Percentiles rank a stretch among this genome's conserved stretches.
phyloP scores from a whole-genome alignment of 1,140 invertebrate genomes.

The Mamestra configurata region DNA sequence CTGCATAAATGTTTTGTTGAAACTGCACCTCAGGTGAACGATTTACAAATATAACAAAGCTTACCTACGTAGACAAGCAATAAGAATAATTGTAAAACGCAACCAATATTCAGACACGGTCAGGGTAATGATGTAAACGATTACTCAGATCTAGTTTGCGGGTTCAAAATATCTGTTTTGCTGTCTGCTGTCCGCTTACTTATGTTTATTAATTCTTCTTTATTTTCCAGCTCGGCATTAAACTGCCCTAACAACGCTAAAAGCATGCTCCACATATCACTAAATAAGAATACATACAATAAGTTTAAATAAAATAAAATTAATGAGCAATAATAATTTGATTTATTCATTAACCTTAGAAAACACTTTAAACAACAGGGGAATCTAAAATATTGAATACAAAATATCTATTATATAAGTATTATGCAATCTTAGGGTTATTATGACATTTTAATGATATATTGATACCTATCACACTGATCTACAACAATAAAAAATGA shows the following conservation, averaged over 20 bases:
- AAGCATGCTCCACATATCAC: constrained; percentile 54
- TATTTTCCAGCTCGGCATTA: constrained; percentile 69
- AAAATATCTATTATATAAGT: constrained; percentile 52
- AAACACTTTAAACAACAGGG: constrained; percentile 52
- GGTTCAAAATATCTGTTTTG: too few relatives aligned
- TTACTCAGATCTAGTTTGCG: too few relatives aligned
- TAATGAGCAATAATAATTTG: constrained; percentile 52
- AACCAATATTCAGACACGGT: too few relatives aligned
- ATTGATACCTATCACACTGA: constrained; percentile 39
- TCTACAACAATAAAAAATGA: background rate
- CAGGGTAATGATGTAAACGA: too few relatives aligned
- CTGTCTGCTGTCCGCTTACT: too few relatives aligned
- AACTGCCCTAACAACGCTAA: constrained; percentile 38
- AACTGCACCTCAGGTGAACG: constrained; percentile 71
- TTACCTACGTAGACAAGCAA: too few relatives aligned
- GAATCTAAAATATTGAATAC: constrained; percentile 52
- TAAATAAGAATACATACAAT: background rate
- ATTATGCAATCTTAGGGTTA: constrained; percentile 30
- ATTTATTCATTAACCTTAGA: constrained; percentile 54
- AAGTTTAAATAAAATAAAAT: constrained; percentile 50
- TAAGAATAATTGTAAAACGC: too few relatives aligned
- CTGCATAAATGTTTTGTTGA: constrained; percentile 71
- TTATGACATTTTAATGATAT: constrained; percentile 20
- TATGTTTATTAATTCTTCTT: constrained; percentile 11
- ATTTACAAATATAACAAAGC: background rate